Base-by-base conservation (phyloP, 2,113 vertebrate species). In the Ciconia boyciana region DNA sequence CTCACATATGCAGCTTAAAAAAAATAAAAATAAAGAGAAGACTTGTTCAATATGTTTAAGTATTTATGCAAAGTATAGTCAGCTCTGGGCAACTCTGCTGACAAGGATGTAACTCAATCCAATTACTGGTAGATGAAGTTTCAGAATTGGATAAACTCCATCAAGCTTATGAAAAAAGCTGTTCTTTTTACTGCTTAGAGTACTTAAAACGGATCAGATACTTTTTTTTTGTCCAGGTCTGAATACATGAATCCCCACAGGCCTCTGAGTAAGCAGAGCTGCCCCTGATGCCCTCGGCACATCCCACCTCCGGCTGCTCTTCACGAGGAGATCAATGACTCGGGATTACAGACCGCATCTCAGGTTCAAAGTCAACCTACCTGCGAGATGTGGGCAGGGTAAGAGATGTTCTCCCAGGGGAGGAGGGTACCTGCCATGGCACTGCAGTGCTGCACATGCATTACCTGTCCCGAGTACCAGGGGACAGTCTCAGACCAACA, bases 201-300 rank as follows among this genome's bases (percentile, higher is more conserved):
- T 24, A 46, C 44, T 88, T 71, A 31, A 36, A 74, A 21, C 6
- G 3, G 21, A 49, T 41, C 49, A 49, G 54, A 83, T 16, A 14
- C 2, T 16, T 14, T 18, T 4, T 68, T 69, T 34, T 28, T 19
- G 26, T 70, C 36, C 55, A 54, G 12, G 18, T 61, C 34, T 76
- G 52, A 55, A 62, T 14, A 8, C 0, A 1, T 1, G 29, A 82
- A 83, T 51, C 44, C 52, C 29, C 34, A 22, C 52, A 62, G 22
- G 32, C 29, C 44, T 10, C 22, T 9, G 39, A 21, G 46, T 3
- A 46, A 52, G 58, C 34, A 46, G 60, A 77, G 60, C 58, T 25
- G 76, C 76, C 65, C 0, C 1, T 1, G 0, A 26, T 11, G 31
- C 46, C 80, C 64, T 52, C 1, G 0, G 72, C 46, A 80, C 19